Conservation (phyloP, 1,140 invertebrate species). For the Ladona fulva region DNA sequence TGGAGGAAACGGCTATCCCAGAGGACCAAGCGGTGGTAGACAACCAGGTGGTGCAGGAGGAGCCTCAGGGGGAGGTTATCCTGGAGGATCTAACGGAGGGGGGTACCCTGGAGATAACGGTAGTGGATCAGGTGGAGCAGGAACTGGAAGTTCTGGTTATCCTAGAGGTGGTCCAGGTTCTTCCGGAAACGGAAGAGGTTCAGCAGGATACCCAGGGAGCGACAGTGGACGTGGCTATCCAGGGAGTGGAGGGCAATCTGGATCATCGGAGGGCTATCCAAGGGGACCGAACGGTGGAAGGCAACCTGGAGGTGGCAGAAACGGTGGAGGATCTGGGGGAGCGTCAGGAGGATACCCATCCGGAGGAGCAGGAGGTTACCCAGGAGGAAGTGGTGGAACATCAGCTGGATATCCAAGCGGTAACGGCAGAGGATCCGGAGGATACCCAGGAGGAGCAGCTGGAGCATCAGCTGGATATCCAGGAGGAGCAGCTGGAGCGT, state of each 20-base stretch:
- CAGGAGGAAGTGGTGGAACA: background rate
- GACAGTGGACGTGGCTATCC: background rate
- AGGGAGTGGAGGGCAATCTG: background rate
- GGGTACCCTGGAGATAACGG: background rate
- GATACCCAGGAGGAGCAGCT: background rate
- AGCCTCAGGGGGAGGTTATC: no score
- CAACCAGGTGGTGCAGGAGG: no score
- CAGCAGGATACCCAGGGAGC: no score
- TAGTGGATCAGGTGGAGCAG: background rate
- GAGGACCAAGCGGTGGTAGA: no score
- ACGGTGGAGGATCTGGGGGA: background rate
- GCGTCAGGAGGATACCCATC: background rate
- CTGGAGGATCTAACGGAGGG: background rate
- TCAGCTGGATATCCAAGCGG: background rate
- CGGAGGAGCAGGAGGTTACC: background rate
- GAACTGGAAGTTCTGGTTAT: no score
- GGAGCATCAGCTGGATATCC: background rate
- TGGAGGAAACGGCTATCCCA: no score
- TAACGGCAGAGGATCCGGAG: background rate
- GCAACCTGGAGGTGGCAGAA: background rate
- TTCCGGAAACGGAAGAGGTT: no score
- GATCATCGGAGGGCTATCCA: background rate
- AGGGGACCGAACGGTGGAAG: background rate
- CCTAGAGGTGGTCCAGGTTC: no score
- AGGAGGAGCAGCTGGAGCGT: background rate